Conservation (phyloP, 2,888 invertebrate genomes). For the Xestobium rufovillosum region DNA sequence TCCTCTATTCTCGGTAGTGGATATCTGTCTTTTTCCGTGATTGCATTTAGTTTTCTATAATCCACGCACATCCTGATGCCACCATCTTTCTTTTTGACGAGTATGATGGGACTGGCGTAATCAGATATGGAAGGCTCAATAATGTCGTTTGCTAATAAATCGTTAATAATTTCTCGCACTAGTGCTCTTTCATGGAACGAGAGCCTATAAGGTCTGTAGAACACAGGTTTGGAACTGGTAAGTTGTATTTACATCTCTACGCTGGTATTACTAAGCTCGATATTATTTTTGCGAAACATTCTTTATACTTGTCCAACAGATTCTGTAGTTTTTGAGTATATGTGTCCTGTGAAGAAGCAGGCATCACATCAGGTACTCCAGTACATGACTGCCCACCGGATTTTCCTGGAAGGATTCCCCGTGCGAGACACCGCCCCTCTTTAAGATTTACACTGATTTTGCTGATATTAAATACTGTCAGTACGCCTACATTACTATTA, state of each 20-base stretch:
- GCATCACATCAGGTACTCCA: slow-evolving; percentile 8
- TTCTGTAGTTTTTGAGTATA: too few relatives aligned
- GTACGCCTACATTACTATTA: too few relatives aligned
- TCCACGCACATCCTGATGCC: slow-evolving; percentile 9
- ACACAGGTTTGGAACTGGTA: slow-evolving; percentile 7
- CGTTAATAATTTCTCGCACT: slow-evolving; percentile 4
- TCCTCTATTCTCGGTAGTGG: slow-evolving; percentile 8
- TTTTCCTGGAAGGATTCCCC: slow-evolving; percentile 12
- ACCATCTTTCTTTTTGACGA: slow-evolving; percentile 8
- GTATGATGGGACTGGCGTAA: slow-evolving; percentile 10
- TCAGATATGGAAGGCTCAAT: slow-evolving; percentile 6
- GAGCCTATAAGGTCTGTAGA: slow-evolving; percentile 8
- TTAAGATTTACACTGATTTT: too few relatives aligned
- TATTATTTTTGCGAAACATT: slow-evolving; percentile 7
- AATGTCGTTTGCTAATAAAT: slow-evolving; percentile 6
- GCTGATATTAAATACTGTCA: too few relatives aligned
- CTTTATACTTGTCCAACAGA: too few relatives aligned
- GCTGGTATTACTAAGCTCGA: slow-evolving; percentile 6
- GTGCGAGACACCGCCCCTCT: slow-evolving; percentile 8
- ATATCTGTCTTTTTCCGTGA: slow-evolving; percentile 7
- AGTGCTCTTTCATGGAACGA: slow-evolving; percentile 6
- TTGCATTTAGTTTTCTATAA: slow-evolving; percentile 10
- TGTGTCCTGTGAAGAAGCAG: too few relatives aligned
- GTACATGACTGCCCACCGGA: slow-evolving; percentile 8
- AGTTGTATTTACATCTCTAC: slow-evolving; percentile 11